phyloP scores from a whole-genome alignment of 2,113 vertebrate species.

The Pterocles burchelli region DNA sequence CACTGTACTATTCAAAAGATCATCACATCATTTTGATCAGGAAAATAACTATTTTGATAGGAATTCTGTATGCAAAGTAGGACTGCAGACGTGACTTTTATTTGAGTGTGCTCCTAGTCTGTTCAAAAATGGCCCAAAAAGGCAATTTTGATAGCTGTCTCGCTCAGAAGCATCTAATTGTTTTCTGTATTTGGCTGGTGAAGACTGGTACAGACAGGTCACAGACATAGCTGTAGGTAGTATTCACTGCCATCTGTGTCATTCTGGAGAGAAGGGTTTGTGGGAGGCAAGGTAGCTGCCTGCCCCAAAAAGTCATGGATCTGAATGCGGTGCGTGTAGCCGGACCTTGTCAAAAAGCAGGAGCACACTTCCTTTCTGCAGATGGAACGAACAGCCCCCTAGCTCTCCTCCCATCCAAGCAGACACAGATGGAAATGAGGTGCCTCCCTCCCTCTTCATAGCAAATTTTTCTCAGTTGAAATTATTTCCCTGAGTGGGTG shows the following conservation, averaged over 20 bases:
- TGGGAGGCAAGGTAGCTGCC: neutral
- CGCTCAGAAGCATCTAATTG: neutral
- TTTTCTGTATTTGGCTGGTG: neutral
- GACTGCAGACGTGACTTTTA: neutral
- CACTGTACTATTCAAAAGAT: neutral
- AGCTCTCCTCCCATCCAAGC: rapidly evolving
- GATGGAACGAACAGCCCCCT: neutral
- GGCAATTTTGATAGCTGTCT: neutral
- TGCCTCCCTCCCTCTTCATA: neutral
- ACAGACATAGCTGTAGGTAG: neutral
- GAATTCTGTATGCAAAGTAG: neutral
- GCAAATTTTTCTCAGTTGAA: neutral
- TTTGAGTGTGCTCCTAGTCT: neutral
- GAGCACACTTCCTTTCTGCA: neutral
- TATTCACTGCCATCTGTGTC: neutral
- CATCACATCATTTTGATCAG: neutral
- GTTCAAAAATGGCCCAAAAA: neutral
- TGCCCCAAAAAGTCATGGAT: neutral
- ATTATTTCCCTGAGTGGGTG: neutral
- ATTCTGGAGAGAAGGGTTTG: neutral
- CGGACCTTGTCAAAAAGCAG: neutral
- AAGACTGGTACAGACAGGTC: neutral
- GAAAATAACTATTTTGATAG: neutral
- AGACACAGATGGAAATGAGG: neutral
- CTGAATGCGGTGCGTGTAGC: neutral